phyloP scores from a whole-genome alignment of 35 echinoderm and acorn worm genomes.

The Nesometra sesokonis region DNA sequence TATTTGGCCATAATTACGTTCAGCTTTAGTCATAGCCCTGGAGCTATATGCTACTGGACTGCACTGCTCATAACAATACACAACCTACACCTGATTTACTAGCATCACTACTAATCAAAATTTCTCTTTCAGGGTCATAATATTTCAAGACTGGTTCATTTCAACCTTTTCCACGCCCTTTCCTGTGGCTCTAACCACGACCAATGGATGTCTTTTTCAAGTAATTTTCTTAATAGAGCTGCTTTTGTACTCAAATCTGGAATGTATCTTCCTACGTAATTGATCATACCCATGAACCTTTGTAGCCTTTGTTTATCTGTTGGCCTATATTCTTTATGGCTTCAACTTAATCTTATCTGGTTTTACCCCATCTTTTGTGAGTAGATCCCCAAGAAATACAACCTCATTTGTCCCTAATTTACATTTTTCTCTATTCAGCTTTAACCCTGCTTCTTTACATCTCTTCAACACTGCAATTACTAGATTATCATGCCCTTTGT shows the following conservation, averaged over 20 bases:
- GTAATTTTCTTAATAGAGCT: slow-evolving; percentile 30
- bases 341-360: too few species aligned
- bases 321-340: too few species aligned
- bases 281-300: slow-evolving; percentile 53
- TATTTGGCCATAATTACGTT: too few species aligned
- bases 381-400: too few species aligned
- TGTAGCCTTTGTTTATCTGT: slow-evolving; percentile 1
- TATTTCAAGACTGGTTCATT: slow-evolving; percentile 27
- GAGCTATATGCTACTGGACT: too few species aligned
- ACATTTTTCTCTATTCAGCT: not conserved
- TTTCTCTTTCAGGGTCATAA: slow-evolving; percentile 10
- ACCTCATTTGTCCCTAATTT: too few species aligned
- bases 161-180: slow-evolving; percentile 13
- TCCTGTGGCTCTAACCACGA: slow-evolving; percentile 35
- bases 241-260: slow-evolving; percentile 42
- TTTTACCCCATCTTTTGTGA: too few species aligned
- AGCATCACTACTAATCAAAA: too few species aligned
- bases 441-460: not conserved
- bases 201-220: slow-evolving; percentile 46
- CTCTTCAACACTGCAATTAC: not conserved
- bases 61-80: too few species aligned
- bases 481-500: not conserved
- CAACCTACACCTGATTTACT: too few species aligned
- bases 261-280: slow-evolving; percentile 50
- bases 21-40: too few species aligned